Evolutionary conservation across 1,140 invertebrate genomes (phyloP).

Genomic region (Drosophila gunungcola): DNA sequence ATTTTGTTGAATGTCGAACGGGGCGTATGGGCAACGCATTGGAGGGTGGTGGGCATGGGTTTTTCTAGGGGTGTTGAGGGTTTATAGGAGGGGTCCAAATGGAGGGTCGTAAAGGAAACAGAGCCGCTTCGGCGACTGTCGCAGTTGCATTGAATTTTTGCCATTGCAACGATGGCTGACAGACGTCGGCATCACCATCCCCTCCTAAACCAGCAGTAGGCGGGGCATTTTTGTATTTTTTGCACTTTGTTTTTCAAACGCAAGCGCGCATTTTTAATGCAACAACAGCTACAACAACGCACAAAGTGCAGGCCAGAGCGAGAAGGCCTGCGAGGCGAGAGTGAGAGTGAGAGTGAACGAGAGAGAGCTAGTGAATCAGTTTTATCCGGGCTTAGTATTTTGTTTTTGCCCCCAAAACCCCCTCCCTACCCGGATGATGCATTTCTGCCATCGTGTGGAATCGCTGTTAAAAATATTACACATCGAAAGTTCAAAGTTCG

Average conservation of each 20-base stretch:
- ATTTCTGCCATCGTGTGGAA: constrained; percentile 39
- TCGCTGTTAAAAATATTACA: constrained; percentile 60
- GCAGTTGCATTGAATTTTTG: constrained; percentile 71
- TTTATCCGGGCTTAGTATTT: constrained; percentile 67
- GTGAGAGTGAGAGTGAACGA: neutral
- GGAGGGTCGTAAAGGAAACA: constrained; percentile 27
- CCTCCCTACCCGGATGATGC: constrained; percentile 11
- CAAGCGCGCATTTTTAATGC: constrained; percentile 84
- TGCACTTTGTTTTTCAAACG: constrained; percentile 73
- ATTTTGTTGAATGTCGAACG: constrained; percentile 54
- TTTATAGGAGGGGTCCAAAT: neutral
- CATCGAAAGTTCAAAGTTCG: constrained; percentile 76
- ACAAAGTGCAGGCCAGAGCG: constrained; percentile 6
- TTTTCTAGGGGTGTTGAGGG: neutral
- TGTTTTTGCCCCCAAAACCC: constrained; percentile 31
- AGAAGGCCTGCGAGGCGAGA: neutral
- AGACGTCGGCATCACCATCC: constrained; percentile 24
- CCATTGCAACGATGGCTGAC: constrained; percentile 61
- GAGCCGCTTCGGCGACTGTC: constrained; percentile 26
- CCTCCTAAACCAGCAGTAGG: constrained; percentile 43
- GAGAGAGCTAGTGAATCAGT: constrained; percentile 10
- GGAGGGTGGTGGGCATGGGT: constrained; percentile 14
- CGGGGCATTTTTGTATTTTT: constrained; percentile 83
- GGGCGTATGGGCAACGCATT: constrained; percentile 72
- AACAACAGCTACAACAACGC: constrained; percentile 38